phyloP scores from a whole-genome alignment of 1,140 invertebrate genomes.

The Caerostris darwini region DNA sequence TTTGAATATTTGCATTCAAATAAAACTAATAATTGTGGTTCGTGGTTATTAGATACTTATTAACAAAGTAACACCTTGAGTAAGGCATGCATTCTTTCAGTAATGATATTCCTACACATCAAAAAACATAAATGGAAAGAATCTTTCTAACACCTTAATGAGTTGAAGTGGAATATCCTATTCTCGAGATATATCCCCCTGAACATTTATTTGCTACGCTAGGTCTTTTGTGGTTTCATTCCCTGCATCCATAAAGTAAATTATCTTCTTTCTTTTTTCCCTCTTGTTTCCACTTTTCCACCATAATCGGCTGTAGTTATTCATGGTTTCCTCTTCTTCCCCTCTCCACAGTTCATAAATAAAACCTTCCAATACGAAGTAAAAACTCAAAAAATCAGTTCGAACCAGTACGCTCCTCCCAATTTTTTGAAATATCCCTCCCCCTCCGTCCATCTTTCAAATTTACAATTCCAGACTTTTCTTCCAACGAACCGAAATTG shows the following conservation, averaged over 20 bases:
- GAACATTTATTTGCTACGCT: not conserved
- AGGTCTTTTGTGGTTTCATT: not conserved
- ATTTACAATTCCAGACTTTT: conserved; percentile 27
- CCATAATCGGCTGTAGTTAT: conserved; percentile 1
- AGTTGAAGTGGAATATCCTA: not conserved
- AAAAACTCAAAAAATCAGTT: conserved; percentile 11
- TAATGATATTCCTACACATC: no score
- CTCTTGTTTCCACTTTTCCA: not conserved
- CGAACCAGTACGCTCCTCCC: not conserved
- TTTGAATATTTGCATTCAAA: no score
- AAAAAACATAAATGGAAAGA: not conserved
- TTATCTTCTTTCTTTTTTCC: not conserved
- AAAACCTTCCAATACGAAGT: not conserved
- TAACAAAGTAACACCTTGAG: no score
- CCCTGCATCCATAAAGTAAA: not conserved
- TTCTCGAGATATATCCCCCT: not conserved
- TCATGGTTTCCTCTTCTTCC: not conserved
- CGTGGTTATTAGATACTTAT: no score
- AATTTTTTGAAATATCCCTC: not conserved
- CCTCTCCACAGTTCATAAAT: not conserved
- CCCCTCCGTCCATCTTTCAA: not conserved
- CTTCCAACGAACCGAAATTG: conserved; percentile 2
- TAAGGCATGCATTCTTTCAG: no score
- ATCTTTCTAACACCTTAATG: not conserved
- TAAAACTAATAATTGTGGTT: no score